Evolutionary conservation across 2,888 invertebrate genomes (phyloP).

Genomic region (Rhagonycha lutea): DNA sequence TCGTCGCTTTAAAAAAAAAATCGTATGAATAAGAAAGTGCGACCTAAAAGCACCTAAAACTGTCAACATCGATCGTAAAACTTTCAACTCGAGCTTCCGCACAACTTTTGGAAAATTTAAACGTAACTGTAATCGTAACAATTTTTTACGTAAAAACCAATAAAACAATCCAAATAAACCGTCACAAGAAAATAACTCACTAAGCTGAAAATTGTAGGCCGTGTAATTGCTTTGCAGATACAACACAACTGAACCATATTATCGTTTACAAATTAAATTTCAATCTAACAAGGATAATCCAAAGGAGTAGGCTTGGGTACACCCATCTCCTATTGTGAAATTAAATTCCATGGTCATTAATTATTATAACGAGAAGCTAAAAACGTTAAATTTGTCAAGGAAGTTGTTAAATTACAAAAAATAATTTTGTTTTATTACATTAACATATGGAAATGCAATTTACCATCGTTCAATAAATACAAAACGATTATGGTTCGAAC

Average conservation of each 20-base stretch:
- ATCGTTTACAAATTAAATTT: slow-evolving; percentile 15
- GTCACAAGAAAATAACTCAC: background rate
- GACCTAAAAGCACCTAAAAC: slow-evolving; percentile 52
- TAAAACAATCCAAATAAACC: background rate
- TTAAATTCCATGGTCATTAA: background rate
- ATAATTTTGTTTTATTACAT: background rate
- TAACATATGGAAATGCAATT: background rate
- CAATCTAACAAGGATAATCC: slow-evolving; percentile 2
- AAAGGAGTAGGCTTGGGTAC: slow-evolving; percentile 24
- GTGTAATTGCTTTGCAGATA: slow-evolving; percentile 26
- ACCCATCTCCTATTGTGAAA: background rate
- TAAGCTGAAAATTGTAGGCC: slow-evolving; percentile 9
- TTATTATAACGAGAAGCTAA: background rate
- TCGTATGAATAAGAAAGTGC: slow-evolving; percentile 44
- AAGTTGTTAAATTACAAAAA: background rate
- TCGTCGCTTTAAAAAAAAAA: slow-evolving; percentile 42
- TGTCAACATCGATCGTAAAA: slow-evolving; percentile 56
- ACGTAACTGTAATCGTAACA: slow-evolving; percentile 24
- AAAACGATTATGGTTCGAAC: slow-evolving; percentile 3
- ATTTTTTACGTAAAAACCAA: background rate
- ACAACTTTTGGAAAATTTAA: slow-evolving; percentile 50
- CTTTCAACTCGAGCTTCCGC: slow-evolving; percentile 53
- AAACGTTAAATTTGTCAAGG: background rate
- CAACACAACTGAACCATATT: slow-evolving; percentile 14
- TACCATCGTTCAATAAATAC: background rate